Percentiles rank a stretch among this genome's conserved stretches.
Evolutionary conservation across 2,113 vertebrate genomes (phyloP).

Genomic region (Setophaga kirtlandii): DNA sequence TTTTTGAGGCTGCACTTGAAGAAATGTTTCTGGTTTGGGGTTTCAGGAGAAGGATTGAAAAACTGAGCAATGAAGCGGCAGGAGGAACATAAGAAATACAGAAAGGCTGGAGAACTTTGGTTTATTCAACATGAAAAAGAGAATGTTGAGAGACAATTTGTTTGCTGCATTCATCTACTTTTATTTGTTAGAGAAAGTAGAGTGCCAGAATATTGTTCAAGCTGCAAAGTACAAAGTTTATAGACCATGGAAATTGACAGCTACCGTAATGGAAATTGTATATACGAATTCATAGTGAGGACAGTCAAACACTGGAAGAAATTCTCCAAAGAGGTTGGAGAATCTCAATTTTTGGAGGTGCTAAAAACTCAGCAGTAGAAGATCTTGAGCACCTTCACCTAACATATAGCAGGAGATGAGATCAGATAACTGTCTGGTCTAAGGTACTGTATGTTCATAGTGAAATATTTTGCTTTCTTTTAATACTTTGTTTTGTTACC

Average conservation of each 20-base stretch:
- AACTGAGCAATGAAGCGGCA: neutral
- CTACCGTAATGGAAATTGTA: neutral
- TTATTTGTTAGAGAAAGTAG: neutral
- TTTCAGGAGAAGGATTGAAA: neutral
- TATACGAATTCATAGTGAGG: neutral
- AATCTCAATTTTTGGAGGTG: neutral
- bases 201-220: neutral
- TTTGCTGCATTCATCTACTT: neutral
- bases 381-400: neutral
- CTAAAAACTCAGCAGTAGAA: neutral
- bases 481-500: neutral
- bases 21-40: neutral
- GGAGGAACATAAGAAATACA: neutral
- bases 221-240: neutral
- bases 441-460: neutral
- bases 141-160: neutral
- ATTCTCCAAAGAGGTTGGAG: neutral
- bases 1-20: neutral
- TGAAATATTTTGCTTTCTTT: neutral
- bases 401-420: neutral
- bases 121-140: neutral
- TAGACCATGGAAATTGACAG: neutral
- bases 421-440: neutral
- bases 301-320: neutral
- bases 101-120: neutral